Evolutionary conservation across 2,888 invertebrate genomes (phyloP).

Genomic region (Dynastes hyllus): DNA sequence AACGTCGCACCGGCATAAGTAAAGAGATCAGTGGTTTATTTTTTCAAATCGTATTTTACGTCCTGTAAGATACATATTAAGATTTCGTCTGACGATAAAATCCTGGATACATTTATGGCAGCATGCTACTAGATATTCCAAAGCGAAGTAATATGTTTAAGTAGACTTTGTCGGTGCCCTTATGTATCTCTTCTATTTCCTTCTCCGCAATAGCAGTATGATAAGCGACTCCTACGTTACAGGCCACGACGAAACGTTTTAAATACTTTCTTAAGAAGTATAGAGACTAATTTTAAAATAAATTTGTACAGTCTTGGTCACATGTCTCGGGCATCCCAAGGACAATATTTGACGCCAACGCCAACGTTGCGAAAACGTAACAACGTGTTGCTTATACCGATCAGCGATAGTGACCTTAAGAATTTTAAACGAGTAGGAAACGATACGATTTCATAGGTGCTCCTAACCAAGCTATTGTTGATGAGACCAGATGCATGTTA

Average conservation of each 20-base stretch:
- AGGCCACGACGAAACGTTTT: background rate
- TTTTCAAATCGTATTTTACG: slow-evolving; percentile 21
- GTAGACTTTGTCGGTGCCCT: slow-evolving; percentile 22
- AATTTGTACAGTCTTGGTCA: no score
- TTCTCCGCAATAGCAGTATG: slow-evolving; percentile 16
- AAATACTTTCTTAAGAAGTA: background rate
- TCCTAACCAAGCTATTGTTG: no score
- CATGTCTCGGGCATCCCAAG: no score
- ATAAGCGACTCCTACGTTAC: slow-evolving; percentile 17
- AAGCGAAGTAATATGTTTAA: slow-evolving; percentile 39
- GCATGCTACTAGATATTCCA: background rate
- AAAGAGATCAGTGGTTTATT: slow-evolving; percentile 30
- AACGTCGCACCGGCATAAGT: background rate
- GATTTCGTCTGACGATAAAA: slow-evolving; percentile 37
- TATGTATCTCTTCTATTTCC: slow-evolving; percentile 29
- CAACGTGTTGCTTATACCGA: no score
- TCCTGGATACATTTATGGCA: slow-evolving; percentile 14
- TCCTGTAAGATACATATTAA: slow-evolving; percentile 41
- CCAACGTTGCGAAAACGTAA: no score
- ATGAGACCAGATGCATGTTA: no score
- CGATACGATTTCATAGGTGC: no score
- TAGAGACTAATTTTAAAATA: background rate
- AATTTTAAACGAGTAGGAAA: no score
- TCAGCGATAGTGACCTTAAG: no score
- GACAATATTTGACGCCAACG: no score